Evolutionary conservation across 2,888 invertebrate genomes (phyloP), one percentile per base, ranked within the genome.

Genomic region (Pardosa pseudoannulata): DNA sequence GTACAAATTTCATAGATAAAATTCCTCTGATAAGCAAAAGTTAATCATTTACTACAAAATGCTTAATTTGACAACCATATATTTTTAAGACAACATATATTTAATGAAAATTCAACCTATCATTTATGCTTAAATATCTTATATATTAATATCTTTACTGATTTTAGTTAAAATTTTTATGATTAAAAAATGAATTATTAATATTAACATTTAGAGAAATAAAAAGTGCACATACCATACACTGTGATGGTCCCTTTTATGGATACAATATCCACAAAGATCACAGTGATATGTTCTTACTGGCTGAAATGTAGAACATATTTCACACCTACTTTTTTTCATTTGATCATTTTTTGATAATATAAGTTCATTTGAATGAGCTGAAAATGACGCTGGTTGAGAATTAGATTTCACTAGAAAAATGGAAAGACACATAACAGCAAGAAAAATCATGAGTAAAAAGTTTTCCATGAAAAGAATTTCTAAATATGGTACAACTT

Each of bases 401-500:
- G 62, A 29, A 19, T 67, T 71, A 1, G 50, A 68, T 46, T 76
- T 83, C 0, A 70, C 73, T 11, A 88, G 31, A 67, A 74, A 83
- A 13, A 75, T 46, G 28, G 50, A 88, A 11, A 88, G 28, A 19
- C 79, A 88, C 83, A 83, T 83, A 32, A 68, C 62, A 23, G 82
- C 41, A 0, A 94, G 92, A 32, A 93, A 91, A n/a, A 92, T 83
- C 36, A 94, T 92, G 67, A 94, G 92, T 2, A 93, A 90, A 46
- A 93, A 91, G 90, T 95, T 95, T 90, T 95, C 95, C 86, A 94
- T 93, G 0, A 94, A 93, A 73, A 94, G 91, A 91, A 96, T 94
- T 91, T 96, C 95, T 88, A 95, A 91, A 83, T 95, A 92, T 6
- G 94, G 94, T 39, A 96, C 93, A n/a, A 95, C 94, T 73, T 88